Percentiles rank a stretch among this genome's conserved stretches.
Evolutionary conservation across 1,140 invertebrate species (phyloP).

Genomic region (Brachionus angularis): DNA sequence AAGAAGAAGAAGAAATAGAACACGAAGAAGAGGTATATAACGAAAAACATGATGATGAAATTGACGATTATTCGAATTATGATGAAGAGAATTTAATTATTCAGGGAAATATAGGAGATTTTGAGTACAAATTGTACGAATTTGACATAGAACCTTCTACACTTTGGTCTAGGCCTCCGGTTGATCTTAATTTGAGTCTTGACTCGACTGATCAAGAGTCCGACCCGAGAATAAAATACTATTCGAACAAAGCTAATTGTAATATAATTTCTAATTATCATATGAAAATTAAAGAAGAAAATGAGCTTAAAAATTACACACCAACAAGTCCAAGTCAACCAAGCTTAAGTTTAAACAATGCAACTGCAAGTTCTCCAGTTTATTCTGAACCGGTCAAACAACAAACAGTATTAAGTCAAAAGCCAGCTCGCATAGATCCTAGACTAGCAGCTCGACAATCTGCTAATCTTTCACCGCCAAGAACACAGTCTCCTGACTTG

Average conservation of each 20-base stretch:
- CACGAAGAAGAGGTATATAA: neutral
- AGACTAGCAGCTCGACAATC: neutral
- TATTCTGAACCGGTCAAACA: neutral
- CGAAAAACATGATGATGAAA: neutral
- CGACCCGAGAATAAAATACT: constrained; percentile 29
- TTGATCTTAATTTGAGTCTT: neutral
- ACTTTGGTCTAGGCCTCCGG: constrained; percentile 18
- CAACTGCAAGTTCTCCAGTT: constrained; percentile 24
- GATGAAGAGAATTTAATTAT: neutral
- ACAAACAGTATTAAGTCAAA: neutral
- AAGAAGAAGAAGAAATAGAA: neutral
- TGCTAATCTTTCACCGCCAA: neutral
- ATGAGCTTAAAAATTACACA: neutral
- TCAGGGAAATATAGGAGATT: constrained; percentile 8
- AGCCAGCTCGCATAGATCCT: neutral
- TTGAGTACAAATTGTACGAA: constrained; percentile 3
- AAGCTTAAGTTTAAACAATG: neutral
- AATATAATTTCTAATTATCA: constrained; percentile 27
- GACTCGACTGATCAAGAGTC: constrained; percentile 7
- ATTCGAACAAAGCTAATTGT: constrained; percentile 37
- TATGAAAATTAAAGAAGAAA: constrained; percentile 26
- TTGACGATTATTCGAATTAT: neutral
- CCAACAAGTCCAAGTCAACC: neutral
- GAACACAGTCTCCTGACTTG: neutral
- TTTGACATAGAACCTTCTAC: constrained; percentile 18